A percentile compares a stretch with the other conserved stretches of the same genome.
These are phyloP conservation scores for Ophraella communa DNA, from an alignment of 2,888 invertebrate genomes.

Conservation along the genomic window DNA sequence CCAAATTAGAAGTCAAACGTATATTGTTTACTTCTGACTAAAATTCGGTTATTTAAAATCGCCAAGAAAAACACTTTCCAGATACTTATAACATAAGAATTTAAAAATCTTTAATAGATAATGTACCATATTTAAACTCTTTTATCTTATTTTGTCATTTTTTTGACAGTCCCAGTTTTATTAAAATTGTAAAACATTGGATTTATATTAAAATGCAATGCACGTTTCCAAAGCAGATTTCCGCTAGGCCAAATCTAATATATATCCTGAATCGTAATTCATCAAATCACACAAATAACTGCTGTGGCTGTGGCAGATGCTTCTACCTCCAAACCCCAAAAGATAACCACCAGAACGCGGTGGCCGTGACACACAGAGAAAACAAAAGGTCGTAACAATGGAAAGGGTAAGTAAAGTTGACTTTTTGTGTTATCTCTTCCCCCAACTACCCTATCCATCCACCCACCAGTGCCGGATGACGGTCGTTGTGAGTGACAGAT, in stretches of 20 bases:
- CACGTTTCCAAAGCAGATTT: too few relatives aligned
- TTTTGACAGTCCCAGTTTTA: too few relatives aligned
- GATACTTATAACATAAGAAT: too few relatives aligned
- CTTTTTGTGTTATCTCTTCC: constrained; percentile 37
- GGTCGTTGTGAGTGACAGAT: constrained; percentile 61
- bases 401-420: constrained; percentile 30
- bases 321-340: constrained; percentile 6
- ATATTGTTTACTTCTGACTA: too few relatives aligned
- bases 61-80: too few relatives aligned
- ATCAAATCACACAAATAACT: constrained; percentile 15
- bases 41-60: too few relatives aligned
- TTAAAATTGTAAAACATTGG: too few relatives aligned
- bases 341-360: constrained; percentile 23
- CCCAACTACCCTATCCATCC: not conserved
- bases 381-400: constrained; percentile 30
- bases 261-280: constrained; percentile 14
- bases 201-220: not conserved
- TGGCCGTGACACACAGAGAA: constrained; percentile 13
- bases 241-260: not conserved
- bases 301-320: constrained; percentile 15
- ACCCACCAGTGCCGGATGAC: constrained; percentile 41
- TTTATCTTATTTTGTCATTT: too few relatives aligned
- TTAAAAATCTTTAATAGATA: too few relatives aligned
- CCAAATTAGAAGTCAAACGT: too few relatives aligned
- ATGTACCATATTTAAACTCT: too few relatives aligned